These are phyloP conservation scores for Lepas anatifera DNA, from an alignment of 2,888 invertebrate species.

Conservation along the genomic window DNA sequence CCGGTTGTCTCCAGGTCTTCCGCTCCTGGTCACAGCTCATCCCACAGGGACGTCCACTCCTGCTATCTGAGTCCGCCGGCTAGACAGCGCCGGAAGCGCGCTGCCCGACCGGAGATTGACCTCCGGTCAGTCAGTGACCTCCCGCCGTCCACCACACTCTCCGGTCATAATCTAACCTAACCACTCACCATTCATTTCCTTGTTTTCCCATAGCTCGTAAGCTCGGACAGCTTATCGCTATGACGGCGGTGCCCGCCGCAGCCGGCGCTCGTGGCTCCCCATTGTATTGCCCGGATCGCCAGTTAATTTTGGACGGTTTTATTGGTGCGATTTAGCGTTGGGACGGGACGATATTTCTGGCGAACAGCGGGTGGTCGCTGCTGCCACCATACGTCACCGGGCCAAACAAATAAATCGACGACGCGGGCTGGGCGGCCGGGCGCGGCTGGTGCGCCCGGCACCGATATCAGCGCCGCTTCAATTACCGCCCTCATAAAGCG, in stretches of 20 bases:
- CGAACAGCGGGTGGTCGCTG: not conserved
- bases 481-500: not conserved
- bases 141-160: too few species aligned
- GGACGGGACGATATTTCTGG: not conserved
- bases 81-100: too few species aligned
- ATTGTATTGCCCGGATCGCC: conserved; percentile 4
- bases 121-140: not conserved
- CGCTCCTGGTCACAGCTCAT: too few species aligned
- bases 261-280: not conserved
- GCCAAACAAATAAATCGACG: conserved; percentile 9
- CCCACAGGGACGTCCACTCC: too few species aligned
- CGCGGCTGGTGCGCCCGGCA: not conserved
- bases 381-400: not conserved
- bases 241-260: too few species aligned
- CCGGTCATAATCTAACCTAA: too few species aligned
- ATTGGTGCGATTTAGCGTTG: not conserved
- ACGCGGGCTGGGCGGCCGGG: not conserved
- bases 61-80: too few species aligned
- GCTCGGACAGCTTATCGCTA: too few species aligned
- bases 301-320: conserved; percentile 12
- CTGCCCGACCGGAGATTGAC: not conserved
- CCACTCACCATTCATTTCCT: not conserved
- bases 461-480: not conserved
- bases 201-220: conserved; percentile 11
- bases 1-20: too few species aligned